Evolutionary conservation across 2,888 invertebrate species (phyloP).

Genomic region (Adela reaumurella): DNA sequence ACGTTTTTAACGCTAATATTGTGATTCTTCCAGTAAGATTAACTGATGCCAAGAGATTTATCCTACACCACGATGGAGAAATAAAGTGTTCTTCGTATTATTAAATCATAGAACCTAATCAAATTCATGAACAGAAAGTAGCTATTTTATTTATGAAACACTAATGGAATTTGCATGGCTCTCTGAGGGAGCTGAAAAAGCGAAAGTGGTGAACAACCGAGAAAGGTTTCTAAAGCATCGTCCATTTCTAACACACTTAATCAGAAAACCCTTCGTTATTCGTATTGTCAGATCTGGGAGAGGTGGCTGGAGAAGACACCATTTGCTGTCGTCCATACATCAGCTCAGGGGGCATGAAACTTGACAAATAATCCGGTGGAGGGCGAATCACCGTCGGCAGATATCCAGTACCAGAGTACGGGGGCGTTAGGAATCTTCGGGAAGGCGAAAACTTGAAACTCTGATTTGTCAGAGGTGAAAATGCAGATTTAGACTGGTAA

Average conservation of each 20-base stretch:
- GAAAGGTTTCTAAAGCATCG: too few species aligned
- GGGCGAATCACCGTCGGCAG: slow-evolving; percentile 70
- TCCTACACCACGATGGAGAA: too few species aligned
- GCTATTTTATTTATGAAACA: too few species aligned
- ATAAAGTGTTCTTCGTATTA: slow-evolving; percentile 38
- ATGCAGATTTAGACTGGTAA: slow-evolving; percentile 68
- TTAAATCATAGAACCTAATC: slow-evolving; percentile 41
- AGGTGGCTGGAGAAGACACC: slow-evolving; percentile 45
- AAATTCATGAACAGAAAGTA: slow-evolving; percentile 28
- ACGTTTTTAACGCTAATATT: too few species aligned
- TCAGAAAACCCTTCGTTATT: slow-evolving; percentile 51
- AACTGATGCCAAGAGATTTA: too few species aligned
- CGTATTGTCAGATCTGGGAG: slow-evolving; percentile 48
- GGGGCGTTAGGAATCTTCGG: slow-evolving; percentile 77
- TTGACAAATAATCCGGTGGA: slow-evolving; percentile 46
- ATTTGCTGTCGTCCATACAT: slow-evolving; percentile 43
- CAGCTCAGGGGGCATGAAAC: slow-evolving; percentile 44
- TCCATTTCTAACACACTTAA: slow-evolving; percentile 24
- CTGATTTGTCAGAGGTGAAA: slow-evolving; percentile 66
- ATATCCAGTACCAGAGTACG: slow-evolving; percentile 80
- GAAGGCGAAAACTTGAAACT: slow-evolving; percentile 64
- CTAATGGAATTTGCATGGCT: too few species aligned
- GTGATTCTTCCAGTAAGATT: too few species aligned
- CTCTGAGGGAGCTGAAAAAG: too few species aligned
- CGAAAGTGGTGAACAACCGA: too few species aligned